phyloP scores from a whole-genome alignment of 1,140 invertebrate species.

The Ceratina japonica region DNA sequence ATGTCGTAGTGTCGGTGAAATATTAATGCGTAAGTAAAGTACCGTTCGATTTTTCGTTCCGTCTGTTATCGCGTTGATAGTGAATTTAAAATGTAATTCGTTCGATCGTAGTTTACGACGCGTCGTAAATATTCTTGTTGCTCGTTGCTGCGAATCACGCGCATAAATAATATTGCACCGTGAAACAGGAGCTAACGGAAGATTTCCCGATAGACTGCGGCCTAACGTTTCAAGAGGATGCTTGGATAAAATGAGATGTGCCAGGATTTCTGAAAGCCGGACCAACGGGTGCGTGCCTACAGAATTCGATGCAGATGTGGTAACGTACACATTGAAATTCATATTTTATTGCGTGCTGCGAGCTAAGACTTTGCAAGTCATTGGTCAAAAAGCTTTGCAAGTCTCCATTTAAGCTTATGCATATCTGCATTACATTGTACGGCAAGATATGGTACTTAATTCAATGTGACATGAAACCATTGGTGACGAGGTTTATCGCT shows the following conservation, averaged over 20 bases:
- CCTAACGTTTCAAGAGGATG: conserved; percentile 4
- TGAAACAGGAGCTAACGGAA: conserved; percentile 33
- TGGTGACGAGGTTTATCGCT: too few relatives aligned
- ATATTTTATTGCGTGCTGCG: neutral
- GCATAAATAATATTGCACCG: conserved; percentile 43
- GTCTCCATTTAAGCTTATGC: too few relatives aligned
- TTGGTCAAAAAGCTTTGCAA: too few relatives aligned
- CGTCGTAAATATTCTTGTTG: neutral
- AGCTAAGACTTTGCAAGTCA: too few relatives aligned
- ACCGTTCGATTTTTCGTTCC: neutral
- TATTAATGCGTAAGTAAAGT: neutral
- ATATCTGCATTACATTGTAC: too few relatives aligned
- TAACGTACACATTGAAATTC: neutral
- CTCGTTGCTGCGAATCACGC: neutral
- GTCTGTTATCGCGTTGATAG: too few relatives aligned
- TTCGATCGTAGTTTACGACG: neutral
- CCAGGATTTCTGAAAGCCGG: neutral
- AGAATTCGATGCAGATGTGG: neutral
- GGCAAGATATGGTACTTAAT: too few relatives aligned
- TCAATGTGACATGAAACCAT: too few relatives aligned
- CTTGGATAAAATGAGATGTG: neutral
- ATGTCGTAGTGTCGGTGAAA: neutral
- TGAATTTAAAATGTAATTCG: neutral
- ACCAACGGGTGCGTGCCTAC: neutral
- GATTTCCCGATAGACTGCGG: conserved; percentile 45